Percentiles rank a stretch among this genome's conserved stretches.
Conservation (phyloP, 2,888 invertebrate genomes). For the Orthosia incerta region DNA sequence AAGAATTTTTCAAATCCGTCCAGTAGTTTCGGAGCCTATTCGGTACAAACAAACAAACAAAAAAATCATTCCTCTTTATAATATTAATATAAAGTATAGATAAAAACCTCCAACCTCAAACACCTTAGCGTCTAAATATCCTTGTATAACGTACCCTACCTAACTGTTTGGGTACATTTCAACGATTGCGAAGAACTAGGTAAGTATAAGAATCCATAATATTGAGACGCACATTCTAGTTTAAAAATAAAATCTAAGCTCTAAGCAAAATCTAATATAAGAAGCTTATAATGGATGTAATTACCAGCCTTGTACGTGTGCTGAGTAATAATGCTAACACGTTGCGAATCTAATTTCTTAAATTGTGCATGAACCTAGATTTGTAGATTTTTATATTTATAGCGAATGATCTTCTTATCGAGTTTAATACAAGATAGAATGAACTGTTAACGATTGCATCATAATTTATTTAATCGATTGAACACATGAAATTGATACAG, state of each 20-base stretch:
- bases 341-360: slow-evolving; percentile 15
- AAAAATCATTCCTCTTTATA: too few relatives aligned
- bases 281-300: slow-evolving; percentile 18
- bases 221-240: not conserved
- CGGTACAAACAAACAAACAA: too few relatives aligned
- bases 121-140: too few relatives aligned
- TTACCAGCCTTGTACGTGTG: slow-evolving; percentile 17
- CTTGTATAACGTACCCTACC: not conserved
- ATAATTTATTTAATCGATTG: slow-evolving; percentile 12
- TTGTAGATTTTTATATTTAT: not conserved
- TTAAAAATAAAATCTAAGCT: slow-evolving; percentile 10
- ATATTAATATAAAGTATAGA: too few relatives aligned
- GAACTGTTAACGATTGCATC: slow-evolving; percentile 1
- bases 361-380: slow-evolving; percentile 12
- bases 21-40: too few relatives aligned
- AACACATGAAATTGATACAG: not conserved
- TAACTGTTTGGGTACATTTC: too few relatives aligned
- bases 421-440: not conserved
- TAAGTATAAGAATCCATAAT: not conserved
- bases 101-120: too few relatives aligned
- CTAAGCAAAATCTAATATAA: slow-evolving; percentile 9
- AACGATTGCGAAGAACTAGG: not conserved
- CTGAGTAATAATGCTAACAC: slow-evolving; percentile 15
- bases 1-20: too few relatives aligned
- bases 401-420: not conserved